These are phyloP conservation scores for Microcebus jonahi DNA, from an alignment of 2,113 vertebrate genomes.

Conservation along the genomic window DNA sequence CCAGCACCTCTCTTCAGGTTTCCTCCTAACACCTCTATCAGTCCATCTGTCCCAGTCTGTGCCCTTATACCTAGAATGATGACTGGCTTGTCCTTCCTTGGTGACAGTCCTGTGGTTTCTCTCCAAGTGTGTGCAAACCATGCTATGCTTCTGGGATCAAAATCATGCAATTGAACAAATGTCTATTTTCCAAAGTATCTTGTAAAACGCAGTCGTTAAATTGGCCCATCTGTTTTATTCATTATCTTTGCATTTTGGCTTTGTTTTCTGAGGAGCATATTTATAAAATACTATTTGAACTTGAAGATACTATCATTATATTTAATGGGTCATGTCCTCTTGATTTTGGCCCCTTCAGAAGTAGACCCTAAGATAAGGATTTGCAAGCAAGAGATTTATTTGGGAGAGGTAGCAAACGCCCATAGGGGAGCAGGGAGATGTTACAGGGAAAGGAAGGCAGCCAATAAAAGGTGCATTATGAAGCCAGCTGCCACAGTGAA, in stretches of 20 bases:
- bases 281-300: background rate
- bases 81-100: background rate
- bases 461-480: background rate
- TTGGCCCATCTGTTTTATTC: background rate
- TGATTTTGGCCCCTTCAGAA: background rate
- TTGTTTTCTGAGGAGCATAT: background rate
- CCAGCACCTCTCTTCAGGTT: background rate
- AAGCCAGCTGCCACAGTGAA: background rate
- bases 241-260: background rate
- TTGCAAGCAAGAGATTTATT: background rate
- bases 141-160: background rate
- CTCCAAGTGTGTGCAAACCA: background rate
- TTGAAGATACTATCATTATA: background rate
- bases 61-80: background rate
- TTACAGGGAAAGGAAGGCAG: background rate
- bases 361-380: background rate
- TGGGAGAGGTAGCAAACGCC: background rate
- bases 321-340: background rate
- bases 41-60: background rate
- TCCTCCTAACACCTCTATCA: background rate
- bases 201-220: background rate
- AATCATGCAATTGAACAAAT: background rate
- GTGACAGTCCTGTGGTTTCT: background rate
- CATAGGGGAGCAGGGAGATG: background rate
- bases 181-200: background rate